These are phyloP conservation scores for Tenrec ecaudatus DNA, from an alignment of 2,113 vertebrate species.

Conservation along the genomic window DNA sequence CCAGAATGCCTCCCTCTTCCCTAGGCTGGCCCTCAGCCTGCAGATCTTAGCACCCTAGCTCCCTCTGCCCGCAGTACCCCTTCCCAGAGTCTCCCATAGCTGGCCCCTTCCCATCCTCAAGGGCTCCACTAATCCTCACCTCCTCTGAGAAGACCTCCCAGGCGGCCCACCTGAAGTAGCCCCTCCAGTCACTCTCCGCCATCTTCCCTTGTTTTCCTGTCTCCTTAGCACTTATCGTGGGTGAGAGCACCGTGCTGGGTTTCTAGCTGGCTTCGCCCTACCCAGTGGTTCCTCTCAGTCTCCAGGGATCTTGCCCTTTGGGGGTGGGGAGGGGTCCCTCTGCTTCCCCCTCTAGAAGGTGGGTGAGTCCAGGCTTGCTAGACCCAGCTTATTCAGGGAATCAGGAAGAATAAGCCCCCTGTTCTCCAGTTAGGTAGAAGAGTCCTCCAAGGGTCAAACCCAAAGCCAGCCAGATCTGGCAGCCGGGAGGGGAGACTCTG, in stretches of 20 bases:
- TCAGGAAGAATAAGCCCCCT: neutral
- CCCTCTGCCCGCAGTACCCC: neutral
- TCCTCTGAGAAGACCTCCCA: neutral
- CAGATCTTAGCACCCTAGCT: neutral
- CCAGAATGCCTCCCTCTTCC: no score
- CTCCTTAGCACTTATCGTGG: neutral
- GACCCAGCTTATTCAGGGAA: neutral
- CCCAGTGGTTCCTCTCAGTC: no score
- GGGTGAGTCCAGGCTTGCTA: neutral
- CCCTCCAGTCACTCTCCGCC: neutral
- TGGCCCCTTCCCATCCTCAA: neutral
- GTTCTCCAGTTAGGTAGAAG: neutral
- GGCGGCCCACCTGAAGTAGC: neutral
- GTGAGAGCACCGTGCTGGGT: no score
- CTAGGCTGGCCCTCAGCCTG: neutral
- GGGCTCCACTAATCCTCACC: neutral
- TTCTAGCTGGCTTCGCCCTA: no score
- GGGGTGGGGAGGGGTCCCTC: neutral
- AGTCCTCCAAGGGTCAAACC: rapidly evolving
- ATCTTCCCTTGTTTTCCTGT: neutral
- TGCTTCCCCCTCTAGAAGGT: neutral
- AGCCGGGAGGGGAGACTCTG: no score
- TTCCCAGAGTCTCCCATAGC: neutral
- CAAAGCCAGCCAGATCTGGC: no score
- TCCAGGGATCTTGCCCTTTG: no score